phyloP scores from a whole-genome alignment of 2,888 invertebrate species.

The Drosophila lacicola region DNA sequence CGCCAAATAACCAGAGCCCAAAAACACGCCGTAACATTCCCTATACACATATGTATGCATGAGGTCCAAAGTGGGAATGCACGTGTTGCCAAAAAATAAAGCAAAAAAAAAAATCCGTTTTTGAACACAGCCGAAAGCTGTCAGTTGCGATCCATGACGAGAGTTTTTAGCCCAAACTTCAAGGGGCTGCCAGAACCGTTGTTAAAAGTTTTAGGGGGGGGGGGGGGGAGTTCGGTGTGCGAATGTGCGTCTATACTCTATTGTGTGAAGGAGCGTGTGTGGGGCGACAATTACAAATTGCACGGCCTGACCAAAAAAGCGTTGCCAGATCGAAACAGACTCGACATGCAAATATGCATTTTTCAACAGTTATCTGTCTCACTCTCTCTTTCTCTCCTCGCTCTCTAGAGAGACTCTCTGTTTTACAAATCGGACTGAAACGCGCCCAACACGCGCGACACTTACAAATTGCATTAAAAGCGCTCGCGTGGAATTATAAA shows the following conservation, averaged over 20 bases:
- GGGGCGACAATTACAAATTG: slow-evolving; percentile 54
- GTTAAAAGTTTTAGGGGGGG: slow-evolving; percentile 28
- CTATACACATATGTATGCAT: slow-evolving; percentile 11
- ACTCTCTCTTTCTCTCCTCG: not conserved
- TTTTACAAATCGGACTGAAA: slow-evolving; percentile 48
- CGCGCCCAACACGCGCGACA: slow-evolving; percentile 49
- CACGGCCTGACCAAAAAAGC: slow-evolving; percentile 25
- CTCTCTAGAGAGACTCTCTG: not conserved
- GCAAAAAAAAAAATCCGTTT: slow-evolving; percentile 47
- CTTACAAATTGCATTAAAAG: slow-evolving; percentile 75
- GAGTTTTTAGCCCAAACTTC: slow-evolving; percentile 19
- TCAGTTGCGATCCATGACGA: slow-evolving; percentile 45
- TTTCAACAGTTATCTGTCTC: not conserved
- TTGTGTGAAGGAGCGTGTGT: slow-evolving; percentile 10
- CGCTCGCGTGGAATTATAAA: slow-evolving; percentile 55
- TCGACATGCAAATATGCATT: slow-evolving; percentile 30
- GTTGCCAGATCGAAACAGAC: slow-evolving; percentile 41
- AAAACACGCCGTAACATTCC: slow-evolving; percentile 55
- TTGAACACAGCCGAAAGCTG: slow-evolving; percentile 53
- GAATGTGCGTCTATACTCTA: not conserved
- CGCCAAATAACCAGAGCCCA: slow-evolving; percentile 18
- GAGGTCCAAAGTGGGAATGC: slow-evolving; percentile 41
- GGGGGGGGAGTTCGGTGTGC: not conserved
- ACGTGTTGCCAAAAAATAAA: slow-evolving; percentile 56
- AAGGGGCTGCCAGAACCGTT: slow-evolving; percentile 15